Evolutionary conservation across 2,113 vertebrate genomes (phyloP).

Genomic region (Myiopsitta monachus): DNA sequence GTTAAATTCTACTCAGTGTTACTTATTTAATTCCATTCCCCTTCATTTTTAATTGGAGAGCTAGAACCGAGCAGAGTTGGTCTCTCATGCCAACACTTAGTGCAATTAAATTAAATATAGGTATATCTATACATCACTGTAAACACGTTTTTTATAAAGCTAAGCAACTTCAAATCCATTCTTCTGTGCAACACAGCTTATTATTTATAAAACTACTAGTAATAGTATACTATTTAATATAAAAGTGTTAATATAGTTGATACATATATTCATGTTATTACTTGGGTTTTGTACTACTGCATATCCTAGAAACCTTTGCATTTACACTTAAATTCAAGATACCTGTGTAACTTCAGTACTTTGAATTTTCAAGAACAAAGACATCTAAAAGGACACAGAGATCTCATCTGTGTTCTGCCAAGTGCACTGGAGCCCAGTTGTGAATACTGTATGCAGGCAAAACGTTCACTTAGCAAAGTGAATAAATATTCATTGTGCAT

Average conservation of each 20-base stretch:
- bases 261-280: not conserved
- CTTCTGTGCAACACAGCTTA: not conserved
- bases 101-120: not conserved
- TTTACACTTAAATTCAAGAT: not conserved
- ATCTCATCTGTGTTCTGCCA: not conserved
- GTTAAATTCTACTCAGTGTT: not conserved
- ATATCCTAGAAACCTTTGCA: not conserved
- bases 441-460: not conserved
- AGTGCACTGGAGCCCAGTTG: not conserved
- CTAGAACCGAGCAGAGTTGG: not conserved
- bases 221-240: not conserved
- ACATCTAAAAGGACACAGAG: not conserved
- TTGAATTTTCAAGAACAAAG: not conserved
- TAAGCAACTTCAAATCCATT: not conserved
- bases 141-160: not conserved
- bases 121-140: not conserved
- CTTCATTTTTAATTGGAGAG: not conserved
- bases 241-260: not conserved
- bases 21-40: not conserved
- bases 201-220: not conserved
- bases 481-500: conserved; percentile 26
- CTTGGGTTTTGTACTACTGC: not conserved
- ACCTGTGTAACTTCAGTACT: not conserved
- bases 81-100: not conserved
- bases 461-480: not conserved